phyloP scores from a whole-genome alignment of 2,113 vertebrate genomes.

The Accipiter virgatus region DNA sequence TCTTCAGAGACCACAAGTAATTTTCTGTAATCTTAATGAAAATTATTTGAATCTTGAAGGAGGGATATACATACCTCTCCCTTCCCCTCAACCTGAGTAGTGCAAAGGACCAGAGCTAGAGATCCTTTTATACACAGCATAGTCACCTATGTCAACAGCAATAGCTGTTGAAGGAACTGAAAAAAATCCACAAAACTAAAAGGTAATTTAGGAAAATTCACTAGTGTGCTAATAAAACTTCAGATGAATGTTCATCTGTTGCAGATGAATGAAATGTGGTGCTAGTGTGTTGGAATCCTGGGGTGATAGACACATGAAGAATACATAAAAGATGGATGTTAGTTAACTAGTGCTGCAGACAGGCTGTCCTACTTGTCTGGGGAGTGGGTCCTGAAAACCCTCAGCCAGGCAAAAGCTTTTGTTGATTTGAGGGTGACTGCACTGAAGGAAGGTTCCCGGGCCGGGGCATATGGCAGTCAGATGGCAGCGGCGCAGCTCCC shows the following conservation, averaged over 20 bases:
- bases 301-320: background rate
- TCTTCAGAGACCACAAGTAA: background rate
- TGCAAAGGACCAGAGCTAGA: background rate
- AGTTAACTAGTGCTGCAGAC: background rate
- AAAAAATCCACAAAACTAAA: background rate
- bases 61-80: background rate
- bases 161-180: background rate
- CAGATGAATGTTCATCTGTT: background rate
- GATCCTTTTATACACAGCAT: background rate
- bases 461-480: constrained; percentile 45
- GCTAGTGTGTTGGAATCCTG: background rate
- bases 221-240: background rate
- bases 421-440: background rate
- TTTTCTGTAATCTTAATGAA: constrained; percentile 6
- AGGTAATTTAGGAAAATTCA: background rate
- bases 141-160: background rate
- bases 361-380: background rate
- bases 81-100: background rate
- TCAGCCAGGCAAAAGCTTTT: constrained; percentile 1
- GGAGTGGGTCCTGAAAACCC: background rate
- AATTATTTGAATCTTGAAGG: background rate
- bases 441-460: background rate
- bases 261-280: background rate
- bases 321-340: background rate
- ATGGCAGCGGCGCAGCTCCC: background rate